Conservation (phyloP, 2,797 vertebrate species). For the Poeciliopsis turneri region DNA sequence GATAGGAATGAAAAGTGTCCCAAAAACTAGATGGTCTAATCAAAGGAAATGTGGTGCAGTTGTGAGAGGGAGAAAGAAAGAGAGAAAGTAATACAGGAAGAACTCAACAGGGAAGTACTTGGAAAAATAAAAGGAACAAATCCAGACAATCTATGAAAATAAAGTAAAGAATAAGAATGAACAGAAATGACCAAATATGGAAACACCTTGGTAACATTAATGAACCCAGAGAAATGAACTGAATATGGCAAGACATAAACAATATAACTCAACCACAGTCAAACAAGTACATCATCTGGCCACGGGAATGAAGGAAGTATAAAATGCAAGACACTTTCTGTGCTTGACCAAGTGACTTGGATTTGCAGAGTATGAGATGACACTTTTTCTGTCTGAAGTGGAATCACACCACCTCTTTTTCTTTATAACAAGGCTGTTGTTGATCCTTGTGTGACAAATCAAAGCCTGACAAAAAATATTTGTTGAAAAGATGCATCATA, state of each 20-base stretch:
- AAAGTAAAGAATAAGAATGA: neutral
- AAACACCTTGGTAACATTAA: neutral
- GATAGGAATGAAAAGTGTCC: neutral
- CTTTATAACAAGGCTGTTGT: neutral
- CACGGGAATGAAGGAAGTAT: neutral
- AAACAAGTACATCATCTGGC: neutral
- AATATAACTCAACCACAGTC: too few species aligned
- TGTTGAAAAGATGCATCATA: neutral
- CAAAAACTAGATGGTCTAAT: neutral
- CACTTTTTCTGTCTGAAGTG: neutral
- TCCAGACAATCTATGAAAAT: neutral
- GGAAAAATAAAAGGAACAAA: neutral
- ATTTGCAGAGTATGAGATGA: neutral
- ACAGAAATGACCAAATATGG: neutral
- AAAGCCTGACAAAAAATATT: neutral
- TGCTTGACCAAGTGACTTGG: neutral
- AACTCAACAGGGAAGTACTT: neutral
- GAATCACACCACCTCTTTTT: neutral
- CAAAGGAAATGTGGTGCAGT: neutral
- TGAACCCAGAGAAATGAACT: neutral
- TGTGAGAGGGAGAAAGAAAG: neutral
- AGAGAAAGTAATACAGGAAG: neutral
- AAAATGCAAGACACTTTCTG: neutral
- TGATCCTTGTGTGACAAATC: neutral
- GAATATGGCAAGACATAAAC: neutral